A percentile compares a stretch with the other conserved stretches of the same genome.
These are phyloP conservation scores for Euglossa dilemma DNA, from an alignment of 1,140 invertebrate genomes.

Conservation along the genomic window DNA sequence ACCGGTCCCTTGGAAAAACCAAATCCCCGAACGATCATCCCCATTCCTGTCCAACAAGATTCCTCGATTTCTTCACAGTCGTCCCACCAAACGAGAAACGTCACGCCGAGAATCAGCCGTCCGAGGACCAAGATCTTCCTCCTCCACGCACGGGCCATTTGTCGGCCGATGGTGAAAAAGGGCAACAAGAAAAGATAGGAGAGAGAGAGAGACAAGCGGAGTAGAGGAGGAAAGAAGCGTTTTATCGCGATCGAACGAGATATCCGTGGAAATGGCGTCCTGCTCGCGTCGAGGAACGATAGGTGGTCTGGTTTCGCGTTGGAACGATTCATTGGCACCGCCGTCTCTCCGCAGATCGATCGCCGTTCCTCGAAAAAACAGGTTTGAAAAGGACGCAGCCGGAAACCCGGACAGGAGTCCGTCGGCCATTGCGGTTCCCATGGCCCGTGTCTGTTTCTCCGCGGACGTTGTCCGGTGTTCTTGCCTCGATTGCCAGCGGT, in stretches of 20 bases:
- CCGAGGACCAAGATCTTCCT: background rate
- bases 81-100: too few species aligned
- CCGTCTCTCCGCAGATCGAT: conserved; percentile 74
- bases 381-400: background rate
- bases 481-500: background rate
- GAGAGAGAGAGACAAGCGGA: too few species aligned
- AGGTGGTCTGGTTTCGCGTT: conserved; percentile 68
- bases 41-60: too few species aligned
- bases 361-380: conserved; percentile 48
- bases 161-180: conserved; percentile 72
- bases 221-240: conserved; percentile 58
- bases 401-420: conserved; percentile 15
- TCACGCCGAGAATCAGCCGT: too few species aligned
- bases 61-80: too few species aligned
- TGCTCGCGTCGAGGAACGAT: conserved; percentile 56
- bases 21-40: too few species aligned
- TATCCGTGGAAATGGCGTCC: conserved; percentile 67
- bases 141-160: conserved; percentile 60
- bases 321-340: conserved; percentile 75
- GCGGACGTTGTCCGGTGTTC: conserved; percentile 1
- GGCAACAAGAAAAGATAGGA: background rate
- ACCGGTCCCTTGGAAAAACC: too few species aligned
- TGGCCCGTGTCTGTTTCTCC: conserved; percentile 3
- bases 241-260: conserved; percentile 75
- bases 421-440: conserved; percentile 8